A percentile compares a stretch with the other conserved stretches of the same genome.
These are phyloP conservation scores for Tricholauxania praeusta DNA, from an alignment of 2,888 invertebrate species.

Conservation along the genomic window DNA sequence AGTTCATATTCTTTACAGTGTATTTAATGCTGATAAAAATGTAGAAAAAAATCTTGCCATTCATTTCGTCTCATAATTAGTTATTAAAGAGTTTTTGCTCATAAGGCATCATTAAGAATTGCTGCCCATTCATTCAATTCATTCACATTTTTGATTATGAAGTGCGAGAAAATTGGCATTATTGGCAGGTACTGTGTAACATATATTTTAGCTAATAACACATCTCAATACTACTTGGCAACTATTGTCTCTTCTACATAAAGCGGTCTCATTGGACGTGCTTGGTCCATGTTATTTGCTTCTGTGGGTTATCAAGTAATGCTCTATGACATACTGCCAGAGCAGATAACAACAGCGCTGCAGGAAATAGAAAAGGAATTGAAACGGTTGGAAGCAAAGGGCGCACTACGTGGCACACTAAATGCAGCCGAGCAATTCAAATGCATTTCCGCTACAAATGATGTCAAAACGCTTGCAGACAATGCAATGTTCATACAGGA, in stretches of 20 bases:
- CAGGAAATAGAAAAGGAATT: conserved; percentile 80
- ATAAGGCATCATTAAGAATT: too few relatives aligned
- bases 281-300: conserved; percentile 97
- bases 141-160: conserved; percentile 53
- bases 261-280: conserved; percentile 95
- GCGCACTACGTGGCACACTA: conserved; percentile 80
- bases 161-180: conserved; percentile 79
- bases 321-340: conserved; percentile 85
- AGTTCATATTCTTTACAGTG: too few relatives aligned
- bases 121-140: neutral
- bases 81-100: too few relatives aligned
- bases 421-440: conserved; percentile 80
- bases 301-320: conserved; percentile 91
- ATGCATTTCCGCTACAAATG: conserved; percentile 80
- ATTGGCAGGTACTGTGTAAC: conserved; percentile 74
- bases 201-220: neutral
- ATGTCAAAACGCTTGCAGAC: conserved; percentile 78
- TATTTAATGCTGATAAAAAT: too few relatives aligned
- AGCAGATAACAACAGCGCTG: conserved; percentile 81
- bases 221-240: neutral
- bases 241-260: neutral
- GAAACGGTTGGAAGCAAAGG: conserved; percentile 75
- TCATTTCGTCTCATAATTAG: too few relatives aligned
- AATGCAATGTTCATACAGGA: conserved; percentile 88
- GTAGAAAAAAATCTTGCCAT: too few relatives aligned